Percentiles rank a stretch among this genome's conserved stretches.
phyloP scores from a whole-genome alignment of 2,888 invertebrate species.

The Standfussiana lucernea region DNA sequence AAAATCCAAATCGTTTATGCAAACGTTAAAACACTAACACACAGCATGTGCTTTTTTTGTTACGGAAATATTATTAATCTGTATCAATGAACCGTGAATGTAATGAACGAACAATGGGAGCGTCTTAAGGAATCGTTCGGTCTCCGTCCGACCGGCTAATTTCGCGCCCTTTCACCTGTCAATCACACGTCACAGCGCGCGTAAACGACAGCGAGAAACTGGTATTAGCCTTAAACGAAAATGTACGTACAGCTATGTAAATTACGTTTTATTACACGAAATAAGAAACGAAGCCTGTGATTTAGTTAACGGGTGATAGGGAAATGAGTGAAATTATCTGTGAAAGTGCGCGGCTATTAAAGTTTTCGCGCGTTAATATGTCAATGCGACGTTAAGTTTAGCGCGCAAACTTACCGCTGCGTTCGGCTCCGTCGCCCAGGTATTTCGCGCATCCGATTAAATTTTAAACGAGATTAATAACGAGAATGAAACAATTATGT shows the following conservation, averaged over 20 bases:
- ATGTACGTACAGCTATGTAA: constrained; percentile 68
- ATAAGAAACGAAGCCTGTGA: constrained; percentile 80
- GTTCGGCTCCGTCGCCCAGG: constrained; percentile 65
- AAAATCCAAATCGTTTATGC: constrained; percentile 82
- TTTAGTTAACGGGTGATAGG: constrained; percentile 76
- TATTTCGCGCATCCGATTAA: constrained; percentile 69
- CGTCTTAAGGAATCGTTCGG: constrained; percentile 65
- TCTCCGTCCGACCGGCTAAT: constrained; percentile 80
- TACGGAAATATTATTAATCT: constrained; percentile 59
- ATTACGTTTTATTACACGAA: constrained; percentile 72
- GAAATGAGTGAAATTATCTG: constrained; percentile 74
- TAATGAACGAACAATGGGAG: constrained; percentile 74
- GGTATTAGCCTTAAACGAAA: constrained; percentile 69
- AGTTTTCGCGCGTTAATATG: constrained; percentile 82
- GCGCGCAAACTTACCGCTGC: constrained; percentile 72
- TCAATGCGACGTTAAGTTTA: constrained; percentile 78
- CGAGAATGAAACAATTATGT: constrained; percentile 77
- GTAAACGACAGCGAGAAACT: constrained; percentile 79
- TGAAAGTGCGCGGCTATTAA: constrained; percentile 77
- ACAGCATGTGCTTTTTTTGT: constrained; percentile 81
- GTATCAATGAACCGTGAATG: constrained; percentile 69
- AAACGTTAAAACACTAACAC: constrained; percentile 69
- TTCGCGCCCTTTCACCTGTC: constrained; percentile 89
- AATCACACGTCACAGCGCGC: constrained; percentile 85
- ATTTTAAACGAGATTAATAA: constrained; percentile 78